Evolutionary conservation across 2,113 vertebrate genomes (phyloP), one percentile per base, ranked within the genome.

Genomic region (Calyptommatus sinebrachiatus): DNA sequence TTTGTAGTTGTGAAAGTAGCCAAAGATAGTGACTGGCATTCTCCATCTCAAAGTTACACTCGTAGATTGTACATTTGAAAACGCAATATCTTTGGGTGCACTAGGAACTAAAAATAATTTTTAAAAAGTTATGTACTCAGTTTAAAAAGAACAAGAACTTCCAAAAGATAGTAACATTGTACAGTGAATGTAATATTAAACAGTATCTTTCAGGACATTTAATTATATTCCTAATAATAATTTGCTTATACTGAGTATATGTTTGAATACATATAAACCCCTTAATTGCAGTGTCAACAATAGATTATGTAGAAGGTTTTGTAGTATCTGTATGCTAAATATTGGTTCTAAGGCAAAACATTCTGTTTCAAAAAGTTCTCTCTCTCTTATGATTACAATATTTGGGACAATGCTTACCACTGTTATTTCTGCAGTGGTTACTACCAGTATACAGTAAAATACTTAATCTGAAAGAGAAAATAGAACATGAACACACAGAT

Each of bases 1-100:
- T 84, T 91, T 96, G 90, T 98, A 99, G 89, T 96, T 96, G 92
- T 88, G 96, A 81, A 99, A 96, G 88, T 96, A 94, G 76, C 98
- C 97, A 48, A 96, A 89, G 71, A 97, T 88, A 45, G 87, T 91
- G 63, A 94, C 92, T 0, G 98, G 97, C n/a, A 89, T 90, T 84
- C 87, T 91, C 98, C 98, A 99, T 6, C 89, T 92, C 71, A 99
- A 91, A 57, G 96, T 98, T 88, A 96, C 94, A 77, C 94, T 96
- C 85, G 95, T 96, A 53, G 97, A 91, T 53, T 95, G 95, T 78
- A 97, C 87, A 11, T 95, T 88, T 83, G 95, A 91, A 90, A 97
- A 88, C 77, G 85, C 84, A 88, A 97, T 93, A 78, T 93, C 93
- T 82, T 81, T 92, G 79, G 98, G 97, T 82, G 94, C 94, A 89